Percentiles rank a stretch among this genome's conserved stretches.
Conservation (phyloP, 2,113 vertebrate genomes). For the Eudorcas thomsonii region DNA sequence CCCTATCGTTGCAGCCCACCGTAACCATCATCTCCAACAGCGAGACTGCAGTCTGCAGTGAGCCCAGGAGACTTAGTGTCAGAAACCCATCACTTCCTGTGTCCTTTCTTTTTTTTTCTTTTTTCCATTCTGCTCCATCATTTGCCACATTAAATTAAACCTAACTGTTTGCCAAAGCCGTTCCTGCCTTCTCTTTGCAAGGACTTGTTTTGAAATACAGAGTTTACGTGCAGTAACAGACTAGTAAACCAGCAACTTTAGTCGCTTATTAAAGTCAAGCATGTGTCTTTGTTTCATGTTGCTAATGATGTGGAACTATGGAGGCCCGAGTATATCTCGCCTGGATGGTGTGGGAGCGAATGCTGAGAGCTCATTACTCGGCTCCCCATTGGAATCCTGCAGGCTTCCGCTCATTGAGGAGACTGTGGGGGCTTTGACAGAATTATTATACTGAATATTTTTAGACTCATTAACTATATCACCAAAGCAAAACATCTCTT, state of each 20-base stretch:
- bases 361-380: slow-evolving; percentile 92
- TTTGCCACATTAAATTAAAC: slow-evolving; percentile 79
- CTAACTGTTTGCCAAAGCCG: slow-evolving; percentile 66
- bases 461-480: slow-evolving; percentile 94
- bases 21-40: slow-evolving; percentile 73
- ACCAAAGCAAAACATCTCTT: slow-evolving; percentile 92
- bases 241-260: slow-evolving; percentile 91
- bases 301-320: slow-evolving; percentile 91
- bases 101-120: slow-evolving; percentile 12
- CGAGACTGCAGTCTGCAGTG: slow-evolving; percentile 59
- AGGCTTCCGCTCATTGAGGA: slow-evolving; percentile 89
- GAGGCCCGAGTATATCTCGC: slow-evolving; percentile 88
- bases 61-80: slow-evolving; percentile 78
- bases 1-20: slow-evolving; percentile 76
- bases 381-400: slow-evolving; percentile 92
- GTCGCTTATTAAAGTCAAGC: slow-evolving; percentile 93
- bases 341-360: slow-evolving; percentile 89
- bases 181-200: slow-evolving; percentile 73
- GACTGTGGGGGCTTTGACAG: slow-evolving; percentile 92
- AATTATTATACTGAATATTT: slow-evolving; percentile 95
- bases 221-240: slow-evolving; percentile 88
- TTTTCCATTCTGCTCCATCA: slow-evolving; percentile 64
- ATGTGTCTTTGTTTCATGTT: slow-evolving; percentile 94
- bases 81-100: slow-evolving; percentile 78
- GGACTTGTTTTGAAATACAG: slow-evolving; percentile 84